Evolutionary conservation across 2,113 vertebrate genomes (phyloP), one percentile per base, ranked within the genome.

Genomic region (Neofelis nebulosa): DNA sequence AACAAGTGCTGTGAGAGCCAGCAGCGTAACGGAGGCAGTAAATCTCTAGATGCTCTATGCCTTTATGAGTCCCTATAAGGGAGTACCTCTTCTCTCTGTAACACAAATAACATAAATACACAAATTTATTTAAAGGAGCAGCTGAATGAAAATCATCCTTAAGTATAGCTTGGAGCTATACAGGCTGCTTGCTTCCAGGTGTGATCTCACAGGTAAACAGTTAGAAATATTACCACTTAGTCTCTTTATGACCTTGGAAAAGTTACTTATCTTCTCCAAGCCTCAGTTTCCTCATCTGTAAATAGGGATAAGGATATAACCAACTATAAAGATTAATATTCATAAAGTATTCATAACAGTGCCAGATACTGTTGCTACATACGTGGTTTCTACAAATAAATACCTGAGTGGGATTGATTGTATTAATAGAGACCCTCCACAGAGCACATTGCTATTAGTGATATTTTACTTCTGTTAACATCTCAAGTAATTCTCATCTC

Each of bases 61-160:
- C 63, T 98, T 97, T 89, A 36, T 0, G 50, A 73, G 95, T 92
- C 85, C 97, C 96, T 95, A 38, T 86, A 91, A 12, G 25, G 79
- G 95, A 87, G 98, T 90, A 63, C 19, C 78, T 98, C 98, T 98
- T 99, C 97, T 97, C 98, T 98, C 99, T 99, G 97, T 69, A 98
- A 98, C 0, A 66, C 91, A 96, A 93, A 97, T 0, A 91, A 97
- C 45, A 89, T 0, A 38, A 66, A 78, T 1, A 89, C 18, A 68
- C 14, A 92, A 0, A 1, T 29, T 94, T n/a, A 33, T 73, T 63
- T 93, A 38, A 97, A 84, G 82, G 25, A 74, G 55, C 23, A 36
- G 31, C 27, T 63, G 41, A 68, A 41, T 65, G 66, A 48, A 92
- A 92, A 71, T 41, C 52, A 97, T 45, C 16, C 27, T 95, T 7